Evolutionary conservation across 1,140 invertebrate genomes (phyloP), one percentile per base, ranked within the genome.

Genomic region (Panagrolaimus sp.): DNA sequence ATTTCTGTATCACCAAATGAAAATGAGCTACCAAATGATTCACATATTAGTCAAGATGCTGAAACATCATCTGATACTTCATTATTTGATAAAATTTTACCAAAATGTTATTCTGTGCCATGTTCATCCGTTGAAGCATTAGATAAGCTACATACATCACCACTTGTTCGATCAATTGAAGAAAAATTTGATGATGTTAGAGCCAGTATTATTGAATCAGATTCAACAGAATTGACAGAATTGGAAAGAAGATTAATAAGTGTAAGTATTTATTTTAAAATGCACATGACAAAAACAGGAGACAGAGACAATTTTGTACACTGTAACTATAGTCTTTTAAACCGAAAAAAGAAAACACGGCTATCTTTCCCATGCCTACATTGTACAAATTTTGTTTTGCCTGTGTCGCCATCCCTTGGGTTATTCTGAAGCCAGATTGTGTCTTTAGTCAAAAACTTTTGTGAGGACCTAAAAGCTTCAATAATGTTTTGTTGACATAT

Each of bases 101-200:
- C 51, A 13, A 27, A 20, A 16, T 57, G 51, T 27, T 57, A 27
- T 57, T 57, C 51, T 20, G 27, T 57, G 51, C 20, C 51, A 25
- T 57, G 20, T 27, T 57, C 51, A 57, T 57, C 51, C 20, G 51
- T 57, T 57, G 51, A 57, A 57, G 51, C 51, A 20, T 27, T 57
- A 11, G 51, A 57, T 27, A 57, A 27, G n/a, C 27, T 57, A 11
- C 51, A 57, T 57, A 57, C 51, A 25, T 57, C 51, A n/a, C 27
- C 51, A 27, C 27, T 57, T 25, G 51, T 57, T 20, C 51, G 51
- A 25, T 57, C 51, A 11, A 57, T 57, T 27, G 51, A 57, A 27
- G 51, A 57, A 16, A 20, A 57, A 57, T 57, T 57, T 27, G 51
- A 20, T 20, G 51, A 27, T 27, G 51, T 27, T 57, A 20, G 51